Evolutionary conservation across 2,797 vertebrate genomes (phyloP), one percentile per base, ranked within the genome.

Genomic region (Girardinus metallicus): DNA sequence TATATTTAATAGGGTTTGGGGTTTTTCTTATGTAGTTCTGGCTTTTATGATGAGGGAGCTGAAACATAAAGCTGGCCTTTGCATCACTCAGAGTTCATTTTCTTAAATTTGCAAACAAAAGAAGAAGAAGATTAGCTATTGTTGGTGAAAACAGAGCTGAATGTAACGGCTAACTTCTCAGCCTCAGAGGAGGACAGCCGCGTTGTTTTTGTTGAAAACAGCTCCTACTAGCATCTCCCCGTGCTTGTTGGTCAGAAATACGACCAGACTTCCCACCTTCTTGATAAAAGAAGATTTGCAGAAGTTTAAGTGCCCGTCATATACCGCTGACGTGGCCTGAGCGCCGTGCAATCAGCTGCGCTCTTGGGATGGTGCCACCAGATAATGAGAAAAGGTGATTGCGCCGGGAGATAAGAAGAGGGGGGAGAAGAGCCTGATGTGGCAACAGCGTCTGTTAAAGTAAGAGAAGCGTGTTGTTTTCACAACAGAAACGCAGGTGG

Each of bases 391-490:
- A 26, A 75, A 68, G 81, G 78, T 47, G 87, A 92, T 90, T 16
- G 10, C 78, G 26, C 74, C 29, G 77, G 47, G 78, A 80, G 93
- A 93, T 91, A 92, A 88, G 79, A 44, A 8, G n/a, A n/a, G n/a
- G 29, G 7, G 85, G 62, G 72, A 75, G 81, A 82, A 72, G 84
- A 77, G 77, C 86, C 79, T 89, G 92, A 92, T 93, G 86, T 90
- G 92, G 85, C 91, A 94, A 94, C 93, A 93, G 76, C 29, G 85
- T 81, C 87, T 79, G 93, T 90, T 88, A 47, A 82, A 89, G 86
- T 11, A 72, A 88, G 82, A 75, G 64, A 57, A 87, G 88, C 79
- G 70, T 86, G 86, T 75, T 92, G 86, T 93, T 92, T 88, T 85
- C 79, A 94, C 87, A 95, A 95, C 92, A 94, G 73, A 77, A 83